Evolutionary conservation across 2,888 invertebrate genomes (phyloP).

Genomic region (Apotomis turbidana): DNA sequence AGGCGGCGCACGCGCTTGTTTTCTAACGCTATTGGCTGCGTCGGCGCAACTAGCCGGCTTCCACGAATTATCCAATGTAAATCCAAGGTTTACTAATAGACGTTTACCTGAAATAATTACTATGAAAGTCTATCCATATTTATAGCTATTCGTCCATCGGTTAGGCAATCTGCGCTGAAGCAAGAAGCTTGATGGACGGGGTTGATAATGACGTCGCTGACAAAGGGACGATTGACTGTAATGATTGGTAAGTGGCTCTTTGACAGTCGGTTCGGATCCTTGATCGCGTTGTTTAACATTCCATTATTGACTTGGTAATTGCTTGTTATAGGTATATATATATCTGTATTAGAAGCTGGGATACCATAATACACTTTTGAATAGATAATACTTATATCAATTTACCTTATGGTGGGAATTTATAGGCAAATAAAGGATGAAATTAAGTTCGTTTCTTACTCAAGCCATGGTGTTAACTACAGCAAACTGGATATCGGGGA

Average conservation of each 20-base stretch:
- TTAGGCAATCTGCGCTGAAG: conserved; percentile 31
- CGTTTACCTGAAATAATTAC: conserved; percentile 29
- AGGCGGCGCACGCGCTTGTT: conserved; percentile 32
- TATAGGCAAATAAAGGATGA: no score
- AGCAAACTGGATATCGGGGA: no score
- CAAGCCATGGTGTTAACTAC: no score
- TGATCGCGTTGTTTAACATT: conserved; percentile 4
- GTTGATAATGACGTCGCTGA: conserved; percentile 22
- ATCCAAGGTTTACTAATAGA: conserved; percentile 33
- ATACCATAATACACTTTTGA: no score
- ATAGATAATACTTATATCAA: no score
- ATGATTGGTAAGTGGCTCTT: conserved; percentile 15
- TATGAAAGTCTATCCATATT: conserved; percentile 29
- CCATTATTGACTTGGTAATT: background rate
- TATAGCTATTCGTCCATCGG: conserved; percentile 21
- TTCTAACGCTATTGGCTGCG: conserved; percentile 40
- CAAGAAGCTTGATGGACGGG: conserved; percentile 22
- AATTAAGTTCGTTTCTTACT: no score
- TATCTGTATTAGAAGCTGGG: no score
- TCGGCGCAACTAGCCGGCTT: conserved; percentile 20
- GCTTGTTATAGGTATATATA: background rate
- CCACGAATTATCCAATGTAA: conserved; percentile 31
- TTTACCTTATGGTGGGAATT: no score
- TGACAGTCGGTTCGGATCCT: conserved; percentile 6
- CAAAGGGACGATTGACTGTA: conserved; percentile 23